Conservation (phyloP, 2,113 vertebrate species). For the Callithrix jacchus region DNA sequence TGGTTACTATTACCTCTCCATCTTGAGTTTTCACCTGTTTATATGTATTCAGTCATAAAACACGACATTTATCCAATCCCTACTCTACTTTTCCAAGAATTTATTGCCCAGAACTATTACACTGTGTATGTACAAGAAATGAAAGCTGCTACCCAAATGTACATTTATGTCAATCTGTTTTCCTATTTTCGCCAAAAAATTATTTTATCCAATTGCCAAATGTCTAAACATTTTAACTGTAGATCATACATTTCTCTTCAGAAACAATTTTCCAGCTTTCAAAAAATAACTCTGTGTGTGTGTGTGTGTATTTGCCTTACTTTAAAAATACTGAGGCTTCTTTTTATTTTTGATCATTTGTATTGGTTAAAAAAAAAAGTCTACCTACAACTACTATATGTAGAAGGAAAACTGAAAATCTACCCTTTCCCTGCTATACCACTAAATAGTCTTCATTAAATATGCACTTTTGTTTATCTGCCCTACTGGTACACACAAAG, state of each 20-base stretch:
- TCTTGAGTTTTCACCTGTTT: conserved; percentile 65
- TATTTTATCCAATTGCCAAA: conserved; percentile 76
- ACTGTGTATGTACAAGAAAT: conserved; percentile 72
- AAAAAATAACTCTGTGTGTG: conserved; percentile 13
- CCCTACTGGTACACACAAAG: background rate
- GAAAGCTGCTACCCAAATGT: conserved; percentile 65
- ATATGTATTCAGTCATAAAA: conserved; percentile 66
- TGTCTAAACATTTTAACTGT: conserved; percentile 66
- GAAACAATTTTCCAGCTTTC: conserved; percentile 62
- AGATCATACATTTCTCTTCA: conserved; percentile 61
- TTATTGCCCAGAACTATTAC: conserved; percentile 72
- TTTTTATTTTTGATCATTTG: background rate
- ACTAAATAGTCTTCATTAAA: conserved; percentile 29
- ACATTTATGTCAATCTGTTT: conserved; percentile 73
- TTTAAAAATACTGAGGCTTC: conserved; percentile 36
- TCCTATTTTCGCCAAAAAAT: conserved; percentile 70
- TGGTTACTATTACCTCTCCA: conserved; percentile 59
- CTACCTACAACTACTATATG: background rate
- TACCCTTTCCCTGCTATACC: background rate
- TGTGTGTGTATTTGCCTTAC: background rate
- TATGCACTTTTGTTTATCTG: background rate
- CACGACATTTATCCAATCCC: conserved; percentile 69
- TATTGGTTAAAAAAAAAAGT: conserved; percentile 38
- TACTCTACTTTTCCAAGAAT: conserved; percentile 68
- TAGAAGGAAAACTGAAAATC: background rate